Evolutionary conservation across 1,140 invertebrate species (phyloP), one percentile per base, ranked within the genome.

Genomic region (Drosophila nasuta): DNA sequence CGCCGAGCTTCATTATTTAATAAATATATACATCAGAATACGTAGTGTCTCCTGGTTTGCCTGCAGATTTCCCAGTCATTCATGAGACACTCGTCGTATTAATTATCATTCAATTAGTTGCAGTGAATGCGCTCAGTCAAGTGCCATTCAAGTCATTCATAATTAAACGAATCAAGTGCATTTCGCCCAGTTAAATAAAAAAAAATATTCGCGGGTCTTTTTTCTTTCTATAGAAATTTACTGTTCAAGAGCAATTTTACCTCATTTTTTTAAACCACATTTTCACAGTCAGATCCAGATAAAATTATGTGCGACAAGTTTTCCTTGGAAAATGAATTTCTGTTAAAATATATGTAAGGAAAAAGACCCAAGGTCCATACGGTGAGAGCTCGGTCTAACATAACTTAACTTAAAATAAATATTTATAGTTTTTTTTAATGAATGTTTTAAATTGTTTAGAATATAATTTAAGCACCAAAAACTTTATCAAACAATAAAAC

Each of bases 51-150:
- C 28, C 6, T 30, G 6, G 10, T 13, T 11, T 52, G 28, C 17
- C 10, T 15, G 10, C 10, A 8, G 2, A 20, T 0, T 52, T 13
- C 28, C 28, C 1, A 13, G 28, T 52, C 43, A 35, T 58, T 20
- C 17, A 30, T 38, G 17, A 28, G 48, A 20, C 63, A 67, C 62
- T 67, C 43, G 46, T 77, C 68, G 65, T 49, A 80, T 87, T 88
- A 87, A 88, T 87, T 78, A 83, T 83, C 83, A 82, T 82, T 88
- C 80, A 87, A 88, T 88, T 88, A 83, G 83, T 78, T 65, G 49
- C 71, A 71, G 41, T 58, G 52, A 82, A 69, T 66, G 59, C 51
- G 59, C 52, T 20, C 73, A 66, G 60, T 68, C 43, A 67, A 86
- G 72, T 57, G 73, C 62, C 82, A 65, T 82, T 87, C 67, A 77